A percentile compares a stretch with the other conserved stretches of the same genome.
These are phyloP conservation scores for Tachycineta bicolor DNA, from an alignment of 2,113 vertebrate species.

Conservation along the genomic window DNA sequence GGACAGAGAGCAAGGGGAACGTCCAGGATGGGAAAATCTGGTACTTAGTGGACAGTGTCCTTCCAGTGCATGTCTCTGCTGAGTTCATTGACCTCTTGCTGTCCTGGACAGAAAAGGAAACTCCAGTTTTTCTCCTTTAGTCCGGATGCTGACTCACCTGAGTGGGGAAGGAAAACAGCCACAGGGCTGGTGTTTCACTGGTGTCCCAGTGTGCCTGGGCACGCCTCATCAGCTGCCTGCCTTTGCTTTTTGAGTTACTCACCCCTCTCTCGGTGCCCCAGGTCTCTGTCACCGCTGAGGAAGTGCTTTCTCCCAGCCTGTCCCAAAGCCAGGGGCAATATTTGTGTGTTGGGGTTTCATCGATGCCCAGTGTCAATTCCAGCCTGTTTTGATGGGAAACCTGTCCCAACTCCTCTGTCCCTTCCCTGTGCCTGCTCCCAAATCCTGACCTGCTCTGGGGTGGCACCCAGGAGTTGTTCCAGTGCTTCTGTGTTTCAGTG, in stretches of 20 bases:
- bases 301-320: background rate
- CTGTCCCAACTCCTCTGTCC: background rate
- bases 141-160: conserved; percentile 65
- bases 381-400: background rate
- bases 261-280: background rate
- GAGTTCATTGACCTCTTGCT: conserved; percentile 7
- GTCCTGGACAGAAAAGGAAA: conserved; percentile 56
- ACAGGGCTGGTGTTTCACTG: background rate
- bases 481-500: background rate
- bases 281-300: fast-evolving
- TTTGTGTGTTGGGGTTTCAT: background rate
- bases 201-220: background rate
- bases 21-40: background rate
- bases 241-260: background rate
- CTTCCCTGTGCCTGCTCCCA: background rate
- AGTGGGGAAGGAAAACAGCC: conserved; percentile 43
- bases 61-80: background rate
- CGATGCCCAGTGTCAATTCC: background rate
- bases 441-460: background rate
- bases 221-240: background rate
- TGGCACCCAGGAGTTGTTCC: background rate
- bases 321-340: background rate
- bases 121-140: background rate
- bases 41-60: background rate
- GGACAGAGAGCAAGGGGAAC: background rate